These are phyloP conservation scores for Chromis chromis DNA, from an alignment of 2,797 vertebrate genomes.

Conservation along the genomic window DNA sequence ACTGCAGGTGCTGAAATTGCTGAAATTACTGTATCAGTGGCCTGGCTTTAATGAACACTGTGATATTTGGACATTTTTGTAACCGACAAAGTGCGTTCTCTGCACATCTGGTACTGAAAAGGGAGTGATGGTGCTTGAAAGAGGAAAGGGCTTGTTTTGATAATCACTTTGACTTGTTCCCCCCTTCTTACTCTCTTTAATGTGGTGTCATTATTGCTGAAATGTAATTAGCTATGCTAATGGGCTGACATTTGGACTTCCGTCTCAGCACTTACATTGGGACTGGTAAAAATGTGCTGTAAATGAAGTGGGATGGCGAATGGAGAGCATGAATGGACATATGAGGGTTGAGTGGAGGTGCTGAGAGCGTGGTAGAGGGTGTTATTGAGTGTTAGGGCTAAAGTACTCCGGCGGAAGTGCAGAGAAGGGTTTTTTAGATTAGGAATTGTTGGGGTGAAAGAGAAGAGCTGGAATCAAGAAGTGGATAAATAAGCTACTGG, in stretches of 20 bases:
- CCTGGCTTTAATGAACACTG: conserved; percentile 67
- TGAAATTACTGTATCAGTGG: conserved; percentile 71
- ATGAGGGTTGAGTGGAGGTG: conserved; percentile 69
- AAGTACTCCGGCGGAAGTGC: conserved; percentile 71
- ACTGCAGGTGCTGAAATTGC: conserved; percentile 73
- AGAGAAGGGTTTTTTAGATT: conserved; percentile 68
- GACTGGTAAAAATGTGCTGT: conserved; percentile 72
- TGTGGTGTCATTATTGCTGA: conserved; percentile 82
- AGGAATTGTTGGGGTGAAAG: conserved; percentile 76
- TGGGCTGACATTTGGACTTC: conserved; percentile 82
- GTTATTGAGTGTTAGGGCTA: conserved; percentile 65
- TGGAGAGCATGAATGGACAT: conserved; percentile 68
- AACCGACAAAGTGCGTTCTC: conserved; percentile 59
- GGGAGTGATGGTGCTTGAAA: conserved; percentile 71
- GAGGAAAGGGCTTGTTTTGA: conserved; percentile 77
- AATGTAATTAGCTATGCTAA: conserved; percentile 86
- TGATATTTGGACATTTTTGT: conserved; percentile 77
- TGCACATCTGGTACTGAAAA: conserved; percentile 81
- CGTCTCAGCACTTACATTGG: conserved; percentile 71
- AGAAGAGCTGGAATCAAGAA: conserved; percentile 66
- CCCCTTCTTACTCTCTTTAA: conserved; percentile 78
- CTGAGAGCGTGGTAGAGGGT: conserved; percentile 68
- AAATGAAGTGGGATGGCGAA: conserved; percentile 74
- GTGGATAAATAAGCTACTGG: conserved; percentile 62
- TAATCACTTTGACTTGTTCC: conserved; percentile 86